Base-by-base conservation (phyloP, 2,888 invertebrate species). In the Cheiracanthium punctorium region DNA sequence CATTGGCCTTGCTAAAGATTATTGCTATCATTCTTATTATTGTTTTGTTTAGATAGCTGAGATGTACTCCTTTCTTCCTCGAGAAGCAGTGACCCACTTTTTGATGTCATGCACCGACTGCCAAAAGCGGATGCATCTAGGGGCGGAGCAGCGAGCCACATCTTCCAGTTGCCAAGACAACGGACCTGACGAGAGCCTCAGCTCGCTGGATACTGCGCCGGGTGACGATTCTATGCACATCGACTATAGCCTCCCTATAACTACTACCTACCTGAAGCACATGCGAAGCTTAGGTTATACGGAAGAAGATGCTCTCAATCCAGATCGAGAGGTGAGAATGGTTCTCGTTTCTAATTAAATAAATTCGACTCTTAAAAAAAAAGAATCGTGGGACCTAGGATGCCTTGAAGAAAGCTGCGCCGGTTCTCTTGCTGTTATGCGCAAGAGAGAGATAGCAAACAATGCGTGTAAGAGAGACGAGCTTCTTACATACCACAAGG, bases 11-110 rank as follows among this genome's bases (percentile, higher is more conserved):
- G n/a, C n/a, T n/a, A n/a, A n/a, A n/a, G n/a, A n/a, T n/a, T n/a
- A n/a, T n/a, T n/a, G n/a, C n/a, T n/a, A n/a, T n/a, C n/a, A n/a
- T n/a, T n/a, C n/a, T n/a, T n/a, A n/a, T n/a, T n/a, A n/a, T n/a
- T n/a, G n/a, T n/a, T 58, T 24, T 32, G 10, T 17, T 17, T 94
- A 98, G 98, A 98, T 98, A 91, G 97, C 98, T 76, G 98, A 98
- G 93, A 97, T 96, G 88, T 98, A 97, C 93, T 97, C 97, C 74
- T 98, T 98, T 91, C 94, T 98, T 90, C 98, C 98, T 4, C 95
- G 98, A 82, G 98, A 98, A 93, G 98, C 98, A 73, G 98, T 98
- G 91, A 98, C 98, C 86, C 95, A 97, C 90, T 98, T 98, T 93
- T 95, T 98, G 86, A 95, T 98, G 92, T 96, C 97, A 90, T 98